Conservation (phyloP, 2,888 invertebrate species). For the Platypus cylindrus region DNA sequence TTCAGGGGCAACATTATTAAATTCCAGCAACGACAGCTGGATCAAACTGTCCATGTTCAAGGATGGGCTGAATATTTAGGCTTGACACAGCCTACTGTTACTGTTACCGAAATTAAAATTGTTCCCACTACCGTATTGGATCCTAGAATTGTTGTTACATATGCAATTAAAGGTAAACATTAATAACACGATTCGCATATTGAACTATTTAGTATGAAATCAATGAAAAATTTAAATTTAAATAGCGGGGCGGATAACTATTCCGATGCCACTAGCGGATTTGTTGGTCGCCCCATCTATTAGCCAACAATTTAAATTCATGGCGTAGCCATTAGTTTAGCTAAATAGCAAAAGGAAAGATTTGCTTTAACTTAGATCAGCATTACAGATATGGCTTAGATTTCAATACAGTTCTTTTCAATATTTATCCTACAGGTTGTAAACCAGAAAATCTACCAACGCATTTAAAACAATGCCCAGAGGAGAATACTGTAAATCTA, state of each 20-base stretch:
- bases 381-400: no score
- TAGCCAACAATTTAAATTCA: no score
- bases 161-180: constrained; percentile 11
- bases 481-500: constrained; percentile 5
- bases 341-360: no score
- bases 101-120: constrained; percentile 10
- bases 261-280: no score
- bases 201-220: not conserved
- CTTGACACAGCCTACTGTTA: constrained; percentile 9
- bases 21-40: no score
- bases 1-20: no score
- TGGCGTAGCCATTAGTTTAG: no score
- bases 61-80: constrained; percentile 14
- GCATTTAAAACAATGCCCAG: constrained; percentile 8
- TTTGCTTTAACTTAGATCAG: no score
- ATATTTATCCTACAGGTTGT: constrained; percentile 12
- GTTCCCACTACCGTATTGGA: constrained; percentile 11
- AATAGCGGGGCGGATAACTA: not conserved
- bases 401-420: no score
- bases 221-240: not conserved
- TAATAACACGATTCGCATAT: not conserved
- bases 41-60: constrained; percentile 1
- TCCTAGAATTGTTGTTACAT: constrained; percentile 9
- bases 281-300: no score
- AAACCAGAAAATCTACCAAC: constrained; percentile 10